Evolutionary conservation across 2,888 invertebrate genomes (phyloP), one percentile per base, ranked within the genome.

Genomic region (Tortricodes alternella): DNA sequence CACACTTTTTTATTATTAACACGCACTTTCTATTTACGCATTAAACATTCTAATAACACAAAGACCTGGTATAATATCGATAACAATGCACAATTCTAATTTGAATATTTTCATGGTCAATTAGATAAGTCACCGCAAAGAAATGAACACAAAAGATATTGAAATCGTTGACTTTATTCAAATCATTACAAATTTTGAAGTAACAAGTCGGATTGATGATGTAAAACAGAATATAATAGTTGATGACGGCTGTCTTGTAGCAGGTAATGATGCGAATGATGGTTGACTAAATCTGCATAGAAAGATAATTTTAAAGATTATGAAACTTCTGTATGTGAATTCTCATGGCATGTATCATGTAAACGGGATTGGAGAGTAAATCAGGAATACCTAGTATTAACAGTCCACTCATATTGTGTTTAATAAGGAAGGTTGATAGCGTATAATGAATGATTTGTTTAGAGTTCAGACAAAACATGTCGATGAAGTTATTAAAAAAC

Each of bases 41-140:
- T 32, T 11, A 29, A 46, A 32, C 23, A 38, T 46, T 46, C 37
- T n/a, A 46, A 3, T 21, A 52, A 19, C 34, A 49, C 43, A 49
- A 49, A 27, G 27, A 29, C 3, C 27, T 53, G 59, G 61, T 55
- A 63, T 63, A 60, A 60, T 62, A 59, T 62, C 60, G 61, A 62
- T 70, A 64, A 70, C 62, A 64, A 63, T 70, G 68, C 68, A 62
- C 51, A 53, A 65, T 52, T 50, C 61, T 63, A 64, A 74, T 78
- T 80, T 76, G 67, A 80, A 85, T 84, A 80, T 69, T 78, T 76
- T 74, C 79, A 83, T 73, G 88, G 87, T 87, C 88, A 88, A 87
- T 88, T 87, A 83, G 78, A 76, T 71, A 74, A 69, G 76, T 74
- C 77, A 84, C 83, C 80, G 70, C 77, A 79, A 62, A 66, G 65